phyloP scores from a whole-genome alignment of 2,888 invertebrate species.

The Ceraclea dissimilis region DNA sequence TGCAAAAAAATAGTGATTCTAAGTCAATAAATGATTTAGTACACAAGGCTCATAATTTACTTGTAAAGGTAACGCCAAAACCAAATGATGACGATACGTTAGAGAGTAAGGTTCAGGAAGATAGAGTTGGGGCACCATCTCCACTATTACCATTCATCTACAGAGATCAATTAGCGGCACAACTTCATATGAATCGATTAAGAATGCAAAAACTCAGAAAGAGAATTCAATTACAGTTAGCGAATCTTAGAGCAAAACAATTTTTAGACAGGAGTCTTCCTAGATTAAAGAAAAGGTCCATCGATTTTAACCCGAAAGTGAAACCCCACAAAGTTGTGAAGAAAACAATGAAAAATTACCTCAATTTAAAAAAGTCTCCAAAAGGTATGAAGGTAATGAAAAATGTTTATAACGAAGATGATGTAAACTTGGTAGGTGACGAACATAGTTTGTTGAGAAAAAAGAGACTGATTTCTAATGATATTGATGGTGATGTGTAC shows the following conservation, averaged over 20 bases:
- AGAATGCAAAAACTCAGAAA: slow-evolving; percentile 19
- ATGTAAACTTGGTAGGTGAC: neutral
- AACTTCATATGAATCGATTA: slow-evolving; percentile 13
- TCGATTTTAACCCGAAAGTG: too few relatives aligned
- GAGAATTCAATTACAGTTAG: slow-evolving; percentile 25
- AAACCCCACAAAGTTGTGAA: neutral
- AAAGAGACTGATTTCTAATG: neutral
- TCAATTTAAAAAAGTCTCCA: neutral
- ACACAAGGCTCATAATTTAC: slow-evolving; percentile 28
- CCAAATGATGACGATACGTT: neutral
- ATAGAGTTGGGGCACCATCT: neutral
- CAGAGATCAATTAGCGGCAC: slow-evolving; percentile 1
- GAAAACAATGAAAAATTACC: neutral
- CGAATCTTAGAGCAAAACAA: slow-evolving; percentile 8
- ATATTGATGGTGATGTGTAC: neutral
- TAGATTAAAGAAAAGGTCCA: slow-evolving; percentile 4
- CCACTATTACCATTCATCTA: neutral
- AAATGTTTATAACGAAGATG: neutral
- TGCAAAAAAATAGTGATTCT: neutral
- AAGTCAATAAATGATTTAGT: neutral
- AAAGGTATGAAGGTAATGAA: neutral
- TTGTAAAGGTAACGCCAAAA: slow-evolving; percentile 27
- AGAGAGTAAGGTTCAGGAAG: slow-evolving; percentile 7
- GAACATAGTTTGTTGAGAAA: neutral
- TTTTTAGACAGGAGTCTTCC: neutral